phyloP scores from a whole-genome alignment of 2,113 vertebrate genomes.

The Sarotherodon lohbergeri region DNA sequence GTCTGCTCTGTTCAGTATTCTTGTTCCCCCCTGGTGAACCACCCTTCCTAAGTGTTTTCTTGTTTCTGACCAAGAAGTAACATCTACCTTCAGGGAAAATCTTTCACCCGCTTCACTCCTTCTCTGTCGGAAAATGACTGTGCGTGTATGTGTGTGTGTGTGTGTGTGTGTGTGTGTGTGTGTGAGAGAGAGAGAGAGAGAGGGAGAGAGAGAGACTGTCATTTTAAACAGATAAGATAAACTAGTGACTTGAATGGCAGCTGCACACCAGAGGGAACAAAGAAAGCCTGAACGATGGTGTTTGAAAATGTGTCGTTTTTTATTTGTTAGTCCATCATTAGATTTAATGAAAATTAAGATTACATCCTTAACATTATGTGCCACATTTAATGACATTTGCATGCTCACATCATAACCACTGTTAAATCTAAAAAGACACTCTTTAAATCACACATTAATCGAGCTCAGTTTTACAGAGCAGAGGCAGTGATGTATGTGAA shows the following conservation, averaged over 20 bases:
- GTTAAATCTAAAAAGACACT: not conserved
- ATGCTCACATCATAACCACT: not conserved
- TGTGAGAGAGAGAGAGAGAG: not conserved
- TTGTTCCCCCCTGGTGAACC: not conserved
- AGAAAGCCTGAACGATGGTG: not conserved
- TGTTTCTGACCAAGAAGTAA: conserved; percentile 6
- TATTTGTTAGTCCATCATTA: not conserved
- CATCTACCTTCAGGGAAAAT: conserved; percentile 17
- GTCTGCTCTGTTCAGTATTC: not conserved
- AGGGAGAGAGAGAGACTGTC: not conserved
- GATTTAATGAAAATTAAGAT: not conserved
- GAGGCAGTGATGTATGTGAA: not conserved
- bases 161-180: too few species aligned
- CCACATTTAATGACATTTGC: not conserved
- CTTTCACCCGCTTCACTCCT: not conserved
- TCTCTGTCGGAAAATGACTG: not conserved
- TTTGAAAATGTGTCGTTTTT: not conserved
- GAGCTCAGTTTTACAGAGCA: not conserved
- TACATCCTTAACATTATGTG: fast-evolving
- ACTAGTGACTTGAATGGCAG: conserved; percentile 2
- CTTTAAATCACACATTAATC: not conserved
- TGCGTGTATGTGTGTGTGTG: too few species aligned
- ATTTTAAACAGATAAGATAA: conserved; percentile 43
- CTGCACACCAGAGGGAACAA: not conserved
- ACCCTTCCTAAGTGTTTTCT: not conserved